Evolutionary conservation across 2,797 vertebrate species (phyloP).

Genomic region (Platalea minor): DNA sequence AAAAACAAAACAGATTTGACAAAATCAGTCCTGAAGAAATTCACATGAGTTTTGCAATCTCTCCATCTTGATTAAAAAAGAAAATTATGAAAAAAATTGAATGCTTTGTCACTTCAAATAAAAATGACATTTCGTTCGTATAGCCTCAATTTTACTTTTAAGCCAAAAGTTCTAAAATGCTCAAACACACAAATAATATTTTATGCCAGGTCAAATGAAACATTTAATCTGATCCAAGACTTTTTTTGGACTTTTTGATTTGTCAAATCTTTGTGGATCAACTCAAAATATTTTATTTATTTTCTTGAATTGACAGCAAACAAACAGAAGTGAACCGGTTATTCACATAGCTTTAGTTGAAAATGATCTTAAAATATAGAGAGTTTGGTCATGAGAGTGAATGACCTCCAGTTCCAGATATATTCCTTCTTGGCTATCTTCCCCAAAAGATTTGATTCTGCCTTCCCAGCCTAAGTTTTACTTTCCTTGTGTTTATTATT

Average conservation of each 20-base stretch:
- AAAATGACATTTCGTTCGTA: not conserved
- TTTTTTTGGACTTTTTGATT: not conserved
- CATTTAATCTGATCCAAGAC: not conserved
- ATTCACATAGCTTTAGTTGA: not conserved
- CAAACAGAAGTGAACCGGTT: not conserved
- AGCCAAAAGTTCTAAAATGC: not conserved
- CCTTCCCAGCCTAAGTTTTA: not conserved
- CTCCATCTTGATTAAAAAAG: not conserved
- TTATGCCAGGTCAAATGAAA: not conserved
- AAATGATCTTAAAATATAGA: not conserved
- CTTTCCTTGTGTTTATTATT: slow-evolving; percentile 13
- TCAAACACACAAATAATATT: not conserved
- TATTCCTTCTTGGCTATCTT: not conserved
- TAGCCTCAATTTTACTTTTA: not conserved
- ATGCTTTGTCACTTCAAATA: not conserved
- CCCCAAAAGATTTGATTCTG: slow-evolving; percentile 22
- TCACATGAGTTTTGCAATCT: not conserved
- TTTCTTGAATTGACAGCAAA: not conserved
- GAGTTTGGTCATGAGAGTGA: not conserved
- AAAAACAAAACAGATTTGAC: not conserved
- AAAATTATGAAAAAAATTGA: not conserved
- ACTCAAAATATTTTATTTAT: not conserved
- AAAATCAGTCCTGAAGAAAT: not conserved
- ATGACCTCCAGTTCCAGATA: not conserved
- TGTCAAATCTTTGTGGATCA: not conserved